A percentile compares a stretch with the other conserved stretches of the same genome.
phyloP scores from a whole-genome alignment of 2,888 invertebrate species.

The Gryllus longicercus region DNA sequence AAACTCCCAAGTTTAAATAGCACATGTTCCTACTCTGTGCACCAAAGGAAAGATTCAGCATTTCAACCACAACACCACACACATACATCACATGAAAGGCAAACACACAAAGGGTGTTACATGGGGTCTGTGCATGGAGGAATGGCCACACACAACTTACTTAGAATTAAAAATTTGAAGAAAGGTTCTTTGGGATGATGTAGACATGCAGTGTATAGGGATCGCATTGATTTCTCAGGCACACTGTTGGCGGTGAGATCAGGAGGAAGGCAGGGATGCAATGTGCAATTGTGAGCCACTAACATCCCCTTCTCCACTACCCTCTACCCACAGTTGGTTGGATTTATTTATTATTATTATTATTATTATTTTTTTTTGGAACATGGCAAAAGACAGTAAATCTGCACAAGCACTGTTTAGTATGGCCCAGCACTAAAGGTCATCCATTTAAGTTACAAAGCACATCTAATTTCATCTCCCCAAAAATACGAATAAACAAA shows the following conservation, averaged over 20 bases:
- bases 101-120: not conserved
- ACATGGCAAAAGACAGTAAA: not conserved
- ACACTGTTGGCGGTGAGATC: not conserved
- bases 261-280: not conserved
- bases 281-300: not conserved
- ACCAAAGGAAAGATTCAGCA: not conserved
- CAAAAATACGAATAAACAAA: not conserved
- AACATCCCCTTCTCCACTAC: not conserved
- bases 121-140: not conserved
- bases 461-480: not conserved
- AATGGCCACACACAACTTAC: not conserved
- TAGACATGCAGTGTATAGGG: not conserved
- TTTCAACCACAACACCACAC: slow-evolving; percentile 11
- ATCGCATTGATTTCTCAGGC: not conserved
- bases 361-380: not conserved
- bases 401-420: not conserved
- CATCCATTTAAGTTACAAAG: not conserved
- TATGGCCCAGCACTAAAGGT: not conserved
- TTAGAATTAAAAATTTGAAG: not conserved
- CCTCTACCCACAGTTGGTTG: not conserved
- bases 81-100: not conserved
- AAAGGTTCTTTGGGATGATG: not conserved
- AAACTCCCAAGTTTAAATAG: not conserved
- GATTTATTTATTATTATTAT: not conserved
- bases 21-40: slow-evolving; percentile 11